Percentiles rank a stretch among this genome's conserved stretches.
These are phyloP conservation scores for Capromys pilorides DNA, from an alignment of 2,797 vertebrate species.

Conservation along the genomic window DNA sequence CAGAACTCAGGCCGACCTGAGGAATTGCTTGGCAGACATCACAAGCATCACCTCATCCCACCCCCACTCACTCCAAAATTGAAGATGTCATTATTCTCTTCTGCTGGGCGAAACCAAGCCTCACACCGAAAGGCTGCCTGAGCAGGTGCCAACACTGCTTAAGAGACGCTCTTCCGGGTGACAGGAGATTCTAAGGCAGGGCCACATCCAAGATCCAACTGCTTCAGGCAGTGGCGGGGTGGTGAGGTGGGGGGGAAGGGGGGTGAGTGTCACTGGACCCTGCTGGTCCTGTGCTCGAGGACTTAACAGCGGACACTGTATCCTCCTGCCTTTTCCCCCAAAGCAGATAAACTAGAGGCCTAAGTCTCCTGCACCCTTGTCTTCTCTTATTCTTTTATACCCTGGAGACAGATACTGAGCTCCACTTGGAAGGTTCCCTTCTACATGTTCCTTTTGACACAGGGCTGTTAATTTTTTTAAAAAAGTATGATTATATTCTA, in stretches of 20 bases:
- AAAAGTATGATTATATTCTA: not conserved
- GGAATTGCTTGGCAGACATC: not conserved
- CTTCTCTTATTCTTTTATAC: not conserved
- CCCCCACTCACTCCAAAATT: not conserved
- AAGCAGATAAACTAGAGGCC: not conserved
- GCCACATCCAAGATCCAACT: not conserved
- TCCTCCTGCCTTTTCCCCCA: not conserved
- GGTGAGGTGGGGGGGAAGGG: no score
- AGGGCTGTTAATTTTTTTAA: not conserved
- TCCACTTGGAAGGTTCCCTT: not conserved
- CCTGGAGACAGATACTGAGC: not conserved
- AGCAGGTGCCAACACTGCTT: not conserved
- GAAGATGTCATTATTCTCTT: not conserved
- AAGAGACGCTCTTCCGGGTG: rapidly evolving
- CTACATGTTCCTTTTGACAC: not conserved
- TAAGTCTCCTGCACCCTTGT: not conserved
- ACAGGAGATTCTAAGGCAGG: rapidly evolving
- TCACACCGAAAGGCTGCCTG: not conserved
- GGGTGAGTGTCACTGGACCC: not conserved
- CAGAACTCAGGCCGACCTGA: not conserved
- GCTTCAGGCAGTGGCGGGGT: not conserved
- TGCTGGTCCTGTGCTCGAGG: not conserved
- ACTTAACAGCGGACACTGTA: not conserved
- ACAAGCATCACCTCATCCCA: not conserved
- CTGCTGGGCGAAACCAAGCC: not conserved